phyloP scores from a whole-genome alignment of 2,888 invertebrate species.

The Xestia rhomboidea region DNA sequence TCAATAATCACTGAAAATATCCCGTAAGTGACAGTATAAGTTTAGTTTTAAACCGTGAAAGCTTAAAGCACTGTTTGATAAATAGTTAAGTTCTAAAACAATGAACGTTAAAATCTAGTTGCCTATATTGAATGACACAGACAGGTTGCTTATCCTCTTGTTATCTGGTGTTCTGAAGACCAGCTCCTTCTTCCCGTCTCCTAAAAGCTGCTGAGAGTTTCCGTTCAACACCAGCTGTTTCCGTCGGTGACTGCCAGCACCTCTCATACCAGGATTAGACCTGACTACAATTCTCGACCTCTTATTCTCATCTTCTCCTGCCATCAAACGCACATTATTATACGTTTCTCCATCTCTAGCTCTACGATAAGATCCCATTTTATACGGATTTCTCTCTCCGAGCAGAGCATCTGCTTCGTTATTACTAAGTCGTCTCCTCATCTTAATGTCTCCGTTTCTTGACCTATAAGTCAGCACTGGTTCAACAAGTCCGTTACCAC shows the following conservation, averaged over 20 bases:
- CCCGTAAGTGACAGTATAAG: no score
- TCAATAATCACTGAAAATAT: no score
- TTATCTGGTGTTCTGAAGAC: constrained; percentile 77
- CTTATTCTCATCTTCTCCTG: constrained; percentile 62
- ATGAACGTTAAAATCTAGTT: constrained; percentile 59
- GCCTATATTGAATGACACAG: constrained; percentile 78
- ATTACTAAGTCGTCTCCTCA: constrained; percentile 74
- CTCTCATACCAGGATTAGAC: constrained; percentile 48
- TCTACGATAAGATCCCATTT: not conserved
- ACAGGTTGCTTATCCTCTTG: constrained; percentile 80
- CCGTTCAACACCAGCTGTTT: constrained; percentile 62
- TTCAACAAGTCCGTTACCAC: constrained; percentile 56
- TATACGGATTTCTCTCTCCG: constrained; percentile 43
- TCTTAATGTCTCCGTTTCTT: constrained; percentile 74
- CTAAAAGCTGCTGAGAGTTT: constrained; percentile 56
- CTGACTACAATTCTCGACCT: constrained; percentile 63
- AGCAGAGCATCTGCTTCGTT: constrained; percentile 73
- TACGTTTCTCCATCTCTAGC: constrained; percentile 5
- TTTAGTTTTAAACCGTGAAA: no score
- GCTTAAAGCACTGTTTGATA: constrained; percentile 16
- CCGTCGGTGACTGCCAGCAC: not conserved
- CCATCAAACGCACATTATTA: constrained; percentile 63
- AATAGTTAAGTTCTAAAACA: constrained; percentile 47
- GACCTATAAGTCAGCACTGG: constrained; percentile 70
- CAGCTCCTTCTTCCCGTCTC: constrained; percentile 75